phyloP scores from a whole-genome alignment of 2,888 invertebrate genomes.

The Cantharis flavilabris region DNA sequence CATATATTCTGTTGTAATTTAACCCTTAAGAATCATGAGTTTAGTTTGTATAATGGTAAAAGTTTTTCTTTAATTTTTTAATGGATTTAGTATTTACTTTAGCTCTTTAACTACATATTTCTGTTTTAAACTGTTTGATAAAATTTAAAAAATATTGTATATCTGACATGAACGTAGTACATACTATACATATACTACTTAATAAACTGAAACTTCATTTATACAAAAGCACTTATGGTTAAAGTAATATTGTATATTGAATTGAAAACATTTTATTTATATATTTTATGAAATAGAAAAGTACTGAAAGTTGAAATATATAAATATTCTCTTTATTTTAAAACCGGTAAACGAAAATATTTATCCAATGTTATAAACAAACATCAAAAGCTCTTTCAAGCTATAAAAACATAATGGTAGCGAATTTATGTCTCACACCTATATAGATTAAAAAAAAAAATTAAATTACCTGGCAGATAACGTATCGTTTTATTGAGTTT shows the following conservation, averaged over 20 bases:
- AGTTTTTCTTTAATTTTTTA: too few relatives aligned
- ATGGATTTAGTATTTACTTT: too few relatives aligned
- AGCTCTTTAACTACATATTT: too few relatives aligned
- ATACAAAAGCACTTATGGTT: neutral
- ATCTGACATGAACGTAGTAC: too few relatives aligned
- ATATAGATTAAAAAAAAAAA: constrained; percentile 16
- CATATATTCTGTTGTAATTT: too few relatives aligned
- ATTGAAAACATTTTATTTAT: neutral
- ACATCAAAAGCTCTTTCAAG: constrained; percentile 23
- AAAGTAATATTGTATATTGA: neutral
- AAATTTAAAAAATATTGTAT: too few relatives aligned
- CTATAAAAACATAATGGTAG: constrained; percentile 18
- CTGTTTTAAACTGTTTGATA: too few relatives aligned
- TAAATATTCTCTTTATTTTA: neutral
- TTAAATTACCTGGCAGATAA: constrained; percentile 10
- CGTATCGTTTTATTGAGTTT: constrained; percentile 3
- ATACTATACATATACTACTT: too few relatives aligned
- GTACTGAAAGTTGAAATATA: neutral
- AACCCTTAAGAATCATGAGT: too few relatives aligned
- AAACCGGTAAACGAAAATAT: constrained; percentile 15
- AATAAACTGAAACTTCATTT: too few relatives aligned
- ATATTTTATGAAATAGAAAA: neutral
- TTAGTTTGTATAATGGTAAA: too few relatives aligned
- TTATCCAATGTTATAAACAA: constrained; percentile 17
- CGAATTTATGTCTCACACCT: constrained; percentile 16